These are phyloP conservation scores for Drosophila borborema DNA, from an alignment of 2,888 invertebrate genomes.

Conservation along the genomic window DNA sequence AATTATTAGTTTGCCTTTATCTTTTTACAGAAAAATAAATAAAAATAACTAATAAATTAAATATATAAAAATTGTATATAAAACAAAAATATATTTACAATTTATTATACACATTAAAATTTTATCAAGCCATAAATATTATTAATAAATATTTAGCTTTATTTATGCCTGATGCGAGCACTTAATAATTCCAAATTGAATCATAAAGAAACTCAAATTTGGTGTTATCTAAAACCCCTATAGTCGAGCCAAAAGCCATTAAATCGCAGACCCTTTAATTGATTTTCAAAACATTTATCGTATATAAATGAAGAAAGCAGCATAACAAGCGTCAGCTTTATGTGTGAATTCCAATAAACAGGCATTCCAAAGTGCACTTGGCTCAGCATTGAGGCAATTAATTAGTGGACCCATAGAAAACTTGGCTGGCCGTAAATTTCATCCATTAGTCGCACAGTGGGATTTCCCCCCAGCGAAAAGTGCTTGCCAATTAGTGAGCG, in stretches of 20 bases:
- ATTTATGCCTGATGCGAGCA: not conserved
- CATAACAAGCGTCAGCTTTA: slow-evolving; percentile 7
- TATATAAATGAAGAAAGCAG: not conserved
- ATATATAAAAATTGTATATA: not conserved
- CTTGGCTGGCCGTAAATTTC: slow-evolving; percentile 67
- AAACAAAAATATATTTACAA: not conserved
- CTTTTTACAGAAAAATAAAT: no score
- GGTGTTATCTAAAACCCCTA: slow-evolving; percentile 11
- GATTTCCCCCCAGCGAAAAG: slow-evolving; percentile 71
- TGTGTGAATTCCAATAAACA: slow-evolving; percentile 17
- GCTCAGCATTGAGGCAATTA: slow-evolving; percentile 52
- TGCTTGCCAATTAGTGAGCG: slow-evolving; percentile 70
- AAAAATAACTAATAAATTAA: not conserved
- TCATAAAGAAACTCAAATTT: slow-evolving; percentile 3
- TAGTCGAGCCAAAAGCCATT: slow-evolving; percentile 9
- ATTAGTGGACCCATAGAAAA: slow-evolving; percentile 63
- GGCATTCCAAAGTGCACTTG: slow-evolving; percentile 27
- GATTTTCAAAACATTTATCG: slow-evolving; percentile 12
- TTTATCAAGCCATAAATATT: not conserved
- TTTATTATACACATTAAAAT: not conserved
- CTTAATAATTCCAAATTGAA: not conserved
- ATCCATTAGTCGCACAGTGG: slow-evolving; percentile 83
- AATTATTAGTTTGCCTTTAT: not conserved
- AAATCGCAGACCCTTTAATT: slow-evolving; percentile 16
- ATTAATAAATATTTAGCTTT: not conserved